Evolutionary conservation across 2,888 invertebrate genomes (phyloP), one percentile per base, ranked within the genome.

Genomic region (Cephus rjabovi): DNA sequence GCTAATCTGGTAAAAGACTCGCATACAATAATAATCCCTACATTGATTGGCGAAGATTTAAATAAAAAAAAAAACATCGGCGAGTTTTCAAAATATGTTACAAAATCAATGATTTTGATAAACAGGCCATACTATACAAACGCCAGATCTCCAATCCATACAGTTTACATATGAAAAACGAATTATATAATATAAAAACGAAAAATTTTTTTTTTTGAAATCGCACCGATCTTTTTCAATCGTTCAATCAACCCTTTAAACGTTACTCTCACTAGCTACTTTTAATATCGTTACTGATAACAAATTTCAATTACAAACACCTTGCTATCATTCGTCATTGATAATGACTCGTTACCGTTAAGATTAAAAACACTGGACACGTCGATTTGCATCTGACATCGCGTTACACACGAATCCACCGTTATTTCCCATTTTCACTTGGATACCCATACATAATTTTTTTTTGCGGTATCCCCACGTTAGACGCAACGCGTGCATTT

Each of bases 301-400:
- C 77, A 76, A 80, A 80, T 75, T 78, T 76, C 78, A 77, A 74
- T 81, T 75, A 81, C 73, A 69, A 77, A 77, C 56, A 69, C 75
- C 37, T 74, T 56, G 73, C 73, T 69, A 75, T 37, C 15, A 71
- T 71, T 71, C 73, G 23, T 73, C 69, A 68, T 76, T 79, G 75
- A n/a, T 75, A 69, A 56, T 69, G 56, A 75, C n/a, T 34, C 6
- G 31, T 75, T 68, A 40, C 75, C 75, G 76, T 75, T 76, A 81
- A 82, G 79, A 80, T 81, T 82, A 79, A 83, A 81, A 77, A 83
- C 79, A 79, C 76, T 73, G 34, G 76, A 75, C 71, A 71, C 71
- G 11, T 71, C 71, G 31, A 71, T 71, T 34, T 31, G 31, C 15
- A 33, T 71, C 71, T 31, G 30, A 33, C 31, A 30, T 34, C 11